Conservation (phyloP, 1,140 invertebrate genomes). For the Mamestra configurata region DNA sequence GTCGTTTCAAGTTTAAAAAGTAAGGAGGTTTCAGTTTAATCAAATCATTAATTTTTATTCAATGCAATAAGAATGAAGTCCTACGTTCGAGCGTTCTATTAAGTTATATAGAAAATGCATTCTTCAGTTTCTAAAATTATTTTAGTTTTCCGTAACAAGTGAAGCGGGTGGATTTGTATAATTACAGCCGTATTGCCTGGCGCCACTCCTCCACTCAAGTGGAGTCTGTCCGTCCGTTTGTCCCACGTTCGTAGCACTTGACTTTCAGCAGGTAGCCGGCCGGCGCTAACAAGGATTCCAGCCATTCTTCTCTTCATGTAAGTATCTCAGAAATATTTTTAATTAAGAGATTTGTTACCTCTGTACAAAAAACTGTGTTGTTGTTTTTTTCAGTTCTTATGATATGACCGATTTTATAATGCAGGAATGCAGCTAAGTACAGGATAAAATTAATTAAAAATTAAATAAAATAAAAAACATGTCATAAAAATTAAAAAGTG, state of each 20-base stretch:
- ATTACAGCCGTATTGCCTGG: slow-evolving; percentile 37
- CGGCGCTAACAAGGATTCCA: slow-evolving; percentile 59
- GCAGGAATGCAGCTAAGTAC: too few relatives aligned
- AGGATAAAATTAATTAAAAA: too few relatives aligned
- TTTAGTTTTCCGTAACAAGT: slow-evolving; percentile 5
- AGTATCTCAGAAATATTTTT: neutral
- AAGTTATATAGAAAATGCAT: neutral
- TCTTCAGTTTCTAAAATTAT: neutral
- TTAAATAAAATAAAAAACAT: too few relatives aligned
- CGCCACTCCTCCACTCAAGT: slow-evolving; percentile 58
- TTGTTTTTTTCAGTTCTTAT: too few relatives aligned
- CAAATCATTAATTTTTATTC: neutral
- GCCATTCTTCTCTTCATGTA: neutral
- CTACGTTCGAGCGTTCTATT: neutral
- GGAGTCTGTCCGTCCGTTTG: slow-evolving; percentile 31
- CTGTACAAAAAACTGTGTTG: too few relatives aligned
- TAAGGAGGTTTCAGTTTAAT: too few relatives aligned
- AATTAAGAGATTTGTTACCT: too few relatives aligned
- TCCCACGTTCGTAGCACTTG: slow-evolving; percentile 59
- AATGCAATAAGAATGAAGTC: neutral
- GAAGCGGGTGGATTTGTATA: slow-evolving; percentile 17
- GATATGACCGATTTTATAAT: too few relatives aligned
- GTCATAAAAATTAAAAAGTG: too few relatives aligned
- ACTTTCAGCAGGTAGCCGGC: slow-evolving; percentile 65
- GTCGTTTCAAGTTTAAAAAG: too few relatives aligned